A percentile compares a stretch with the other conserved stretches of the same genome.
These are phyloP conservation scores for Orthonevra nobilis DNA, from an alignment of 2,888 invertebrate genomes.

Conservation along the genomic window DNA sequence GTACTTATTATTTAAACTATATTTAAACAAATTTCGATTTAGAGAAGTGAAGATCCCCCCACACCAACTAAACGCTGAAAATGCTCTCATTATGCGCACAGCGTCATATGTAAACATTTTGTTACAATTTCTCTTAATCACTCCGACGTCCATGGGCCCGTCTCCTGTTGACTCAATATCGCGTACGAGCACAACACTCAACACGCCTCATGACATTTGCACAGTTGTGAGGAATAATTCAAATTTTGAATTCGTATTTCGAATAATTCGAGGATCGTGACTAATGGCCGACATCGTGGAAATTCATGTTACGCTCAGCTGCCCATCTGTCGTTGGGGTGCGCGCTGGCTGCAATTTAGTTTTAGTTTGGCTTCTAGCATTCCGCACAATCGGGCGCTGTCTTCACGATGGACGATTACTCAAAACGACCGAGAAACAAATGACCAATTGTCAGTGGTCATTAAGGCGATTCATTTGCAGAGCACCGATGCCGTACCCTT, in stretches of 20 bases:
- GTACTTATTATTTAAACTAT: too few relatives aligned
- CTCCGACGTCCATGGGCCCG: constrained; percentile 47
- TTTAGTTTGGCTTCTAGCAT: constrained; percentile 21
- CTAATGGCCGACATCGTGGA: constrained; percentile 70
- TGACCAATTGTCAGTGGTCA: constrained; percentile 70
- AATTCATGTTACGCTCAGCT: constrained; percentile 66
- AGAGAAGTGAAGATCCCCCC: constrained; percentile 37
- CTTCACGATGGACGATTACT: constrained; percentile 66
- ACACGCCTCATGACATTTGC: constrained; percentile 41
- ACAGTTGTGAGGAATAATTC: constrained; percentile 57
- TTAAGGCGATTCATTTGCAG: constrained; percentile 70
- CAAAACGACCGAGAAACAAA: constrained; percentile 68
- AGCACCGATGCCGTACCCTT: constrained; percentile 62
- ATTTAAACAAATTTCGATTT: too few relatives aligned
- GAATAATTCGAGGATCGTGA: constrained; percentile 70
- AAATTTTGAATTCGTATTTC: constrained; percentile 62
- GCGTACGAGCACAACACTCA: not conserved
- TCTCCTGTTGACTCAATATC: constrained; percentile 61
- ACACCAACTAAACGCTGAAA: constrained; percentile 29
- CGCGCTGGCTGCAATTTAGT: constrained; percentile 48
- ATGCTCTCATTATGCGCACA: constrained; percentile 53
- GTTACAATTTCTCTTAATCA: constrained; percentile 70
- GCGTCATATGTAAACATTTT: constrained; percentile 68
- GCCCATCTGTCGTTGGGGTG: constrained; percentile 64
- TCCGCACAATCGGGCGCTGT: constrained; percentile 35